phyloP scores from a whole-genome alignment of 2,113 vertebrate genomes.

The Varanus komodoensis region DNA sequence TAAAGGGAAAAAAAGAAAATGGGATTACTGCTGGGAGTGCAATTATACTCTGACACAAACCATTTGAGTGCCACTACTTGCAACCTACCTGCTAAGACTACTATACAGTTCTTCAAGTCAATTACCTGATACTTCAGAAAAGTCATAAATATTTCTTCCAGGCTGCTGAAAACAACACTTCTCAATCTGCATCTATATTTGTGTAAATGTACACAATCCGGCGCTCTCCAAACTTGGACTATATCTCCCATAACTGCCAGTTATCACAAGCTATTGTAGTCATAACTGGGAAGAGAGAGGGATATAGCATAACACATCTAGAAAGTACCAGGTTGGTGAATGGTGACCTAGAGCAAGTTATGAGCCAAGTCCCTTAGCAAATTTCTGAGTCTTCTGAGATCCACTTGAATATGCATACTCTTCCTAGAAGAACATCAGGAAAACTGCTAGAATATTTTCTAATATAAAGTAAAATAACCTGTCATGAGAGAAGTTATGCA shows the following conservation, averaged over 20 bases:
- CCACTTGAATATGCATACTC: not conserved
- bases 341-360: not conserved
- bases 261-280: not conserved
- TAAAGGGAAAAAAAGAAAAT: not conserved
- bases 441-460: not conserved
- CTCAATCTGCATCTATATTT: not conserved
- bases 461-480: not conserved
- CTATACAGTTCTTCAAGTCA: not conserved
- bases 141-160: too few relatives aligned
- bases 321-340: too few relatives aligned
- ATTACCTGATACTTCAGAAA: not conserved
- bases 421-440: not conserved
- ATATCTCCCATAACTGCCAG: too few relatives aligned
- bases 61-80: not conserved
- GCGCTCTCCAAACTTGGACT: too few relatives aligned
- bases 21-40: not conserved
- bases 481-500: slow-evolving; percentile 20
- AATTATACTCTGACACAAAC: not conserved
- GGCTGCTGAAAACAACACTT: not conserved
- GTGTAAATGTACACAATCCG: not conserved
- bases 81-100: not conserved
- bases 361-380: not conserved
- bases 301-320: too few relatives aligned
- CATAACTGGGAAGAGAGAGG: too few relatives aligned
- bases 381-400: not conserved